Conservation (phyloP, 2,797 vertebrate genomes). For the Allochrocebus solatus region DNA sequence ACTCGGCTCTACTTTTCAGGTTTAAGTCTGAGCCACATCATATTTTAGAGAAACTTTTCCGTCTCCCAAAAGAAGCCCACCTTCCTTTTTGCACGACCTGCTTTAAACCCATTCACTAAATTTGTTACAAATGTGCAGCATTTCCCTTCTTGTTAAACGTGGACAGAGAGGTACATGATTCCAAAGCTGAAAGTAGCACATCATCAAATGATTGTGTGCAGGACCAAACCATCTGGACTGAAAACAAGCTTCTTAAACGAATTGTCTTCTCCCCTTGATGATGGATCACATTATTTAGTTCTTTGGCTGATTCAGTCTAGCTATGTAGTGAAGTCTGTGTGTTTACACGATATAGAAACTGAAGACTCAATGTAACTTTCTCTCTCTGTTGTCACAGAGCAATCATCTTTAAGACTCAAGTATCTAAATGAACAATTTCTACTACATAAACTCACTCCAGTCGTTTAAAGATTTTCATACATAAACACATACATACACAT, state of each 20-base stretch:
- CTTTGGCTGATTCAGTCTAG: constrained; percentile 35
- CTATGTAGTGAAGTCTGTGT: constrained; percentile 37
- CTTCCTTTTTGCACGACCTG: neutral
- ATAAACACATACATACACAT: neutral
- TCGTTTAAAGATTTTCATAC: neutral
- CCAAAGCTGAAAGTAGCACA: constrained; percentile 42
- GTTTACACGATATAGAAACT: constrained; percentile 10
- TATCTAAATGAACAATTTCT: constrained; percentile 47
- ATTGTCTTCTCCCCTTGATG: neutral
- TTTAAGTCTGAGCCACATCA: too few species aligned
- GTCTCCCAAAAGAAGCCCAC: neutral
- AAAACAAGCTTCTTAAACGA: constrained; percentile 48
- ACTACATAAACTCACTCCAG: neutral
- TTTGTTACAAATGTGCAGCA: neutral
- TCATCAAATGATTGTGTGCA: constrained; percentile 50
- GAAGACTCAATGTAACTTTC: constrained; percentile 24
- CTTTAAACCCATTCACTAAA: constrained; percentile 15
- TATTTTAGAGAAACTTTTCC: too few species aligned
- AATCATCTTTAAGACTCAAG: constrained; percentile 52
- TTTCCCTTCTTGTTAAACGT: constrained; percentile 37
- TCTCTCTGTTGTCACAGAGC: constrained; percentile 34
- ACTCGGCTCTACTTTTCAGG: neutral
- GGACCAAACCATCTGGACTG: constrained; percentile 42
- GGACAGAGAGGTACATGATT: neutral
- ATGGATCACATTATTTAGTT: constrained; percentile 17